Evolutionary conservation across 2,797 vertebrate species (phyloP).

Genomic region (Pseudomugil gertrudae): DNA sequence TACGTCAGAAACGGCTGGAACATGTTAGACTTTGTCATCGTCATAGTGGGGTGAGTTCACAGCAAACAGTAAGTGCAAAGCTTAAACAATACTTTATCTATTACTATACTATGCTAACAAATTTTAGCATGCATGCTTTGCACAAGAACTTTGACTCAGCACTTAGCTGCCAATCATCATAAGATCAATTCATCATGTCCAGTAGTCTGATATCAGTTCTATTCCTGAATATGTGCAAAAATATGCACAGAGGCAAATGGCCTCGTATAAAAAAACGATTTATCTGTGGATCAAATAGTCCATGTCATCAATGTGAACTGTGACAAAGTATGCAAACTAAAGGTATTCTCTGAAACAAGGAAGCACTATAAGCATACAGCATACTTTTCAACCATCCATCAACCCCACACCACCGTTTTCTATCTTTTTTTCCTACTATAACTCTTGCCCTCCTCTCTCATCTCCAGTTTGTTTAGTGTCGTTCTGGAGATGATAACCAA

Average conservation of each 20-base stretch:
- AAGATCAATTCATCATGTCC: conserved; percentile 9
- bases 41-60: conserved; percentile 93
- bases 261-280: conserved; percentile 13
- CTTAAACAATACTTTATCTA: background rate
- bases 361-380: too few relatives aligned
- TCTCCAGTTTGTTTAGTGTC: conserved; percentile 94
- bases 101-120: background rate
- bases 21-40: conserved; percentile 99
- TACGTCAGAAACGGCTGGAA: conserved; percentile 99
- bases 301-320: conserved; percentile 43
- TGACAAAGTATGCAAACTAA: conserved; percentile 36
- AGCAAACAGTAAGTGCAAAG: background rate
- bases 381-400: too few relatives aligned
- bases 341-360: too few relatives aligned
- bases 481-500: conserved; percentile 97
- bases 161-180: background rate
- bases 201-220: background rate
- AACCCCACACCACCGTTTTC: too few relatives aligned
- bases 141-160: background rate
- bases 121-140: background rate
- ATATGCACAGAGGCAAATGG: background rate
- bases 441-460: background rate
- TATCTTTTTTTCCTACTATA: background rate
- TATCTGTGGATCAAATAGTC: conserved; percentile 49
- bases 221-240: background rate